phyloP scores from a whole-genome alignment of 2,113 vertebrate genomes.

The Romanogobio albipinnatus region DNA sequence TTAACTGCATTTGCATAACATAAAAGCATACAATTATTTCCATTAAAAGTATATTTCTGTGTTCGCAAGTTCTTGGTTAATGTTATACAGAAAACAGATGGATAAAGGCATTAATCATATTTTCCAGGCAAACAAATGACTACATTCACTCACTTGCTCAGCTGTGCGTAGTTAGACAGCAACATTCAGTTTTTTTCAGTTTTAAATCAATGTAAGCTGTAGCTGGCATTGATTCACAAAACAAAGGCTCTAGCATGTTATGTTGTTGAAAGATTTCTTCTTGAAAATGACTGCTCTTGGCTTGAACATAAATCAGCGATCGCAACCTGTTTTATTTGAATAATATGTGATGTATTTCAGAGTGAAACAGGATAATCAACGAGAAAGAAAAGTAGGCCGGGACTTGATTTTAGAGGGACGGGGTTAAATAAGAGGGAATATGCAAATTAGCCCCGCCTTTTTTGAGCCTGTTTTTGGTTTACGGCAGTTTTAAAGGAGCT shows the following conservation, averaged over 20 bases:
- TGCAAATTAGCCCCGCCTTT: too few relatives aligned
- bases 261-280: neutral
- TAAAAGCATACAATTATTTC: neutral
- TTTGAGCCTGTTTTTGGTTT: too few relatives aligned
- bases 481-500: too few relatives aligned
- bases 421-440: too few relatives aligned
- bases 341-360: neutral
- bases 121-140: slow-evolving; percentile 30
- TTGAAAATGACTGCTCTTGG: neutral
- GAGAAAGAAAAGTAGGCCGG: neutral
- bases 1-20: neutral
- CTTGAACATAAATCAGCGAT: neutral
- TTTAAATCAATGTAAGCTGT: slow-evolving; percentile 16
- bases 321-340: neutral
- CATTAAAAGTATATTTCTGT: neutral
- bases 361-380: neutral
- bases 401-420: neutral
- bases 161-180: slow-evolving; percentile 1
- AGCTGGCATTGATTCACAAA: slow-evolving; percentile 12
- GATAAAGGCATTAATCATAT: slow-evolving; percentile 2
- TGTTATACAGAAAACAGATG: neutral
- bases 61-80: neutral
- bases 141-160: slow-evolving; percentile 6
- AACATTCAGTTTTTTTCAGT: neutral
- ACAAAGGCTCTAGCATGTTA: neutral